Evolutionary conservation across 2,113 vertebrate species (phyloP).

Genomic region (Microcebus griseorufus): DNA sequence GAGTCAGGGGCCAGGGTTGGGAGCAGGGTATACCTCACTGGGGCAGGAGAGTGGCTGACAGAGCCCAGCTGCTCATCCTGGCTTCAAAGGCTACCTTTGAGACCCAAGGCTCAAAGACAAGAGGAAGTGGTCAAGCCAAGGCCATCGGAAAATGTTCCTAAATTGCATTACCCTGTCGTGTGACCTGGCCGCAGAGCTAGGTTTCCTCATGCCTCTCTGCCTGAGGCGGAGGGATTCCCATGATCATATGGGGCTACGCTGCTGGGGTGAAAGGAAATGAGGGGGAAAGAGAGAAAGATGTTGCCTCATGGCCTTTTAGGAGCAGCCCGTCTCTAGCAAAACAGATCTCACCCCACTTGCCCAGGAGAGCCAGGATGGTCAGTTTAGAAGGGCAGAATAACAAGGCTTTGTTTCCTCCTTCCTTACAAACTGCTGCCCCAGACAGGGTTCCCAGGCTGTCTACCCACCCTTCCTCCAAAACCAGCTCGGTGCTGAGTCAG

Average conservation of each 20-base stretch:
- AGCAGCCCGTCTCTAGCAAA: background rate
- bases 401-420: slow-evolving; percentile 63
- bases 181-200: slow-evolving; percentile 57
- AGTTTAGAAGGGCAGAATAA: slow-evolving; percentile 47
- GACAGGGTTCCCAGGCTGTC: slow-evolving; percentile 67
- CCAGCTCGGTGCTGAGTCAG: slow-evolving; percentile 78
- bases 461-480: slow-evolving; percentile 58
- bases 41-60: background rate
- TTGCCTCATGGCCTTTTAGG: background rate
- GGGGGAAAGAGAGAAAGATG: background rate
- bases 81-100: slow-evolving; percentile 21
- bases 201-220: background rate
- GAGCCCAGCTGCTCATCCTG: background rate
- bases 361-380: slow-evolving; percentile 30
- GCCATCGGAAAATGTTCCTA: slow-evolving; percentile 68
- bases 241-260: background rate
- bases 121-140: slow-evolving; percentile 67
- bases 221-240: background rate
- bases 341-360: background rate
- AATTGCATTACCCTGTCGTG: background rate
- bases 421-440: slow-evolving; percentile 54
- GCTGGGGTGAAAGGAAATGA: background rate
- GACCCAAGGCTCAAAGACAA: background rate
- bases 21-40: background rate
- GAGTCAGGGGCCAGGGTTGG: background rate